Evolutionary conservation across 2,888 invertebrate genomes (phyloP), one percentile per base, ranked within the genome.

Genomic region (Heliconius charithonia): DNA sequence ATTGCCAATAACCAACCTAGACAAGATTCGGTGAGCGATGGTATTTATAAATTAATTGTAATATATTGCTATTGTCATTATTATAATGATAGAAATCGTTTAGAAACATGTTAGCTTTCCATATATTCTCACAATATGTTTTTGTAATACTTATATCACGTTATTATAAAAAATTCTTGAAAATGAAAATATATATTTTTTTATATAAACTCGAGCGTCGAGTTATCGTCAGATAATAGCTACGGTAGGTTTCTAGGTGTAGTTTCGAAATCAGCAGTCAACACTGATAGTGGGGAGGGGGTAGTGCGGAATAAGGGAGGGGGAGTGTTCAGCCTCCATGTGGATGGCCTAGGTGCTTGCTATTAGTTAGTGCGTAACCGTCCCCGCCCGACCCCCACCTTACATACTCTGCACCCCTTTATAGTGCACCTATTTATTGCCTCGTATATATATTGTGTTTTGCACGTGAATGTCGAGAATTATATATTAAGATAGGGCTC

Each of bases 331-430:
- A 67, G 71, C 56, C 67, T 77, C 76, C 79, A 45, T 72, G 80
- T 77, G 78, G 80, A 70, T 79, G 56, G 67, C 81, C 80, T 81
- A 81, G 81, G 80, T 72, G 78, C 80, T 77, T 78, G 67, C 81
- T 80, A 81, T 80, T 81, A 81, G 78, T 80, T 79, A 77, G 78
- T 81, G 79, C 78, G 71, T 74, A 74, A 74, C 59, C 78, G 73
- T 76, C 69, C 74, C 81, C 75, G 71, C 76, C 78, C 75, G 71
- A 63, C 62, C 76, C 70, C 72, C 73, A 73, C 76, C 65, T 78
- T 80, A 80, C 74, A 25, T 80, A 79, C 74, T 41, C n/a, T 73
- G 65, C 66, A 41, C 77, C 77, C 73, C 77, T 77, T 37, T 67
- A 56, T 66, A 77, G 25, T 66, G 37, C 66, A 56, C 41, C 41